Base-by-base conservation (phyloP, 1,140 invertebrate genomes). In the Drosophila micromelanica region DNA sequence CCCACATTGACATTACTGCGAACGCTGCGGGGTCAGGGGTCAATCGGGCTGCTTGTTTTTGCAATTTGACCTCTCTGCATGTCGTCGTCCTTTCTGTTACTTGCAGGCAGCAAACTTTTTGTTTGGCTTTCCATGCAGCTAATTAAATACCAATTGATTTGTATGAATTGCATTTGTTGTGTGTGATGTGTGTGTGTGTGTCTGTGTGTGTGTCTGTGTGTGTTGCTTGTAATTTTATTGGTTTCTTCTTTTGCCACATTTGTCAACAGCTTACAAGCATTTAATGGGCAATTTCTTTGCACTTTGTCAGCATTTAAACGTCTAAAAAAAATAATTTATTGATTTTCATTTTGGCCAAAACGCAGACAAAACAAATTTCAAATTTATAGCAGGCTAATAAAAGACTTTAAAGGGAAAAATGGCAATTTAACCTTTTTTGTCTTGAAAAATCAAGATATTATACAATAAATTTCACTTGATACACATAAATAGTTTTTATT, bases 141-240 rank as follows among this genome's bases (percentile, higher is more conserved):
- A 70, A 70, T 74, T 70, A 70, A 63, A 74, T 62, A 15, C 7
- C 67, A 57, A 70, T 74, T 74, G 67, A 70, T 70, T 74, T 74
- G 65, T 70, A 62, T 57, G 35, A 35, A 54, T 55, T 55, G 49
- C 49, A 62, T 8, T 62, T 60, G 56, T 4, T 27, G 7, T 27
- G 45, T 48, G 42, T 52, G 13, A 55, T 23, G 43, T 45, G 43
- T 30, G 7, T 46, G 35, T 32, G 20, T 48, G 20, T 32, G 5
- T 3, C 5, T 30, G 17, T 15, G 32, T 30, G 42, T 20, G n/a
- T n/a, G n/a, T n/a, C n/a, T n/a, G n/a, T n/a, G 17, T 64, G 7
- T 0, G 32, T 45, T 20, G 17, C 54, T 12, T 0, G 40, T 45
- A 38, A 17, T 56, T 63, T 74, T 38, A 63, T 51, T 74, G 67